Evolutionary conservation across 1,140 invertebrate genomes (phyloP).

Genomic region (Macrosteles quadrilineatus): DNA sequence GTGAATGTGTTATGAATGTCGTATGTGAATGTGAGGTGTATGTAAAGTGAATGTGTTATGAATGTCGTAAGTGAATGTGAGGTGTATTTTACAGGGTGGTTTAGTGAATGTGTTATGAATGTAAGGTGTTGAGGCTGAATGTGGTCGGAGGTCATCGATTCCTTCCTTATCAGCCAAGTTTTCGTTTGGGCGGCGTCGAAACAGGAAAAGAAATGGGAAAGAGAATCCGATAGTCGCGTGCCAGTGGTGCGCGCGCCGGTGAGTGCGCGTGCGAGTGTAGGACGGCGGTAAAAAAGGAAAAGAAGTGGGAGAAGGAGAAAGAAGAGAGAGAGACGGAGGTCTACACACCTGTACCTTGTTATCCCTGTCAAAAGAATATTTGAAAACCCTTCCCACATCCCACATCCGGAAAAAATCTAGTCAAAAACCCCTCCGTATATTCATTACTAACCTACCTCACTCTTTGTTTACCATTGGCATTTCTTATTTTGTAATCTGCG

Average conservation of each 20-base stretch:
- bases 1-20: too few species aligned
- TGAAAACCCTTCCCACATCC: not conserved
- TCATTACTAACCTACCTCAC: slow-evolving; percentile 14
- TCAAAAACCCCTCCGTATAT: slow-evolving; percentile 16
- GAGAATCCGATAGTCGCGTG: slow-evolving; percentile 8
- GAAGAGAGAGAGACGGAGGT: not conserved
- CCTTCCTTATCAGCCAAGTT: not conserved
- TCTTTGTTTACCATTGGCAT: slow-evolving; percentile 1
- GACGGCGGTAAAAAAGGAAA: not conserved
- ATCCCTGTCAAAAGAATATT: slow-evolving; percentile 14
- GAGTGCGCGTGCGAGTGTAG: not conserved
- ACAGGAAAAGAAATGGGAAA: not conserved
- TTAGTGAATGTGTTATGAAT: too few species aligned
- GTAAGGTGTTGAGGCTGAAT: not conserved
- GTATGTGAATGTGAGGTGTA: too few species aligned
- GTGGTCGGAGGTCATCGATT: slow-evolving; percentile 6
- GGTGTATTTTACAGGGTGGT: too few species aligned
- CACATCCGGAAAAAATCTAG: not conserved
- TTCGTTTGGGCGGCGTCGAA: not conserved
- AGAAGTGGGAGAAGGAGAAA: not conserved
- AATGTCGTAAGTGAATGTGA: too few species aligned
- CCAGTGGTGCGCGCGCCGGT: not conserved
- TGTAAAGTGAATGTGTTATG: too few species aligned
- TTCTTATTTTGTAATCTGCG: not conserved
- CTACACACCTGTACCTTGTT: slow-evolving; percentile 8